phyloP scores from a whole-genome alignment of 2,888 invertebrate species.

The Tuta absoluta region DNA sequence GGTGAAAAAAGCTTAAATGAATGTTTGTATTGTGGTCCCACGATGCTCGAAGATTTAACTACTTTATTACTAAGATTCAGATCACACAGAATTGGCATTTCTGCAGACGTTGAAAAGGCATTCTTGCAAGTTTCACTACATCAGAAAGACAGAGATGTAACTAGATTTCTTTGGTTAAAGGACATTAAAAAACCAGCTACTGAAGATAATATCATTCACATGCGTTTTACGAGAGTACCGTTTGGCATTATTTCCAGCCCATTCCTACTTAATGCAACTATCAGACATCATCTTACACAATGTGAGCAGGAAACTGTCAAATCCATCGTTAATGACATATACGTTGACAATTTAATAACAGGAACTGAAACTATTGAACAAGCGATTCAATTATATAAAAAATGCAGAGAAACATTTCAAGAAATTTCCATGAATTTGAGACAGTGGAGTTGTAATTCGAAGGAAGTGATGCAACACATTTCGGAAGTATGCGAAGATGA shows the following conservation, averaged over 20 bases:
- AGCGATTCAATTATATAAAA: not conserved
- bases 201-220: not conserved
- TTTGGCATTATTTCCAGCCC: not conserved
- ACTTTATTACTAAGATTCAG: not conserved
- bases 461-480: not conserved
- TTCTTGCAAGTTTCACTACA: not conserved
- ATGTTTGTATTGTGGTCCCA: not conserved
- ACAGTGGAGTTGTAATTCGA: not conserved
- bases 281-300: not conserved
- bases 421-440: slow-evolving; percentile 1
- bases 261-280: not conserved
- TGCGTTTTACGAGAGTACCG: not conserved
- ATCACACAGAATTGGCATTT: not conserved
- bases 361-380: not conserved
- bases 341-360: not conserved
- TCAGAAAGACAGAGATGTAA: not conserved
- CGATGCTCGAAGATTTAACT: not conserved
- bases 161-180: not conserved
- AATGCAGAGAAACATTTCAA: not conserved
- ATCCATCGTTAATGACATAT: not conserved
- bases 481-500: not conserved
- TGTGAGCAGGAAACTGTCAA: not conserved
- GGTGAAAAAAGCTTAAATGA: not conserved
- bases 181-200: not conserved
- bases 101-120: not conserved